Evolutionary conservation across 1,140 invertebrate species (phyloP).

Genomic region (Leptestheria dahalacensis): DNA sequence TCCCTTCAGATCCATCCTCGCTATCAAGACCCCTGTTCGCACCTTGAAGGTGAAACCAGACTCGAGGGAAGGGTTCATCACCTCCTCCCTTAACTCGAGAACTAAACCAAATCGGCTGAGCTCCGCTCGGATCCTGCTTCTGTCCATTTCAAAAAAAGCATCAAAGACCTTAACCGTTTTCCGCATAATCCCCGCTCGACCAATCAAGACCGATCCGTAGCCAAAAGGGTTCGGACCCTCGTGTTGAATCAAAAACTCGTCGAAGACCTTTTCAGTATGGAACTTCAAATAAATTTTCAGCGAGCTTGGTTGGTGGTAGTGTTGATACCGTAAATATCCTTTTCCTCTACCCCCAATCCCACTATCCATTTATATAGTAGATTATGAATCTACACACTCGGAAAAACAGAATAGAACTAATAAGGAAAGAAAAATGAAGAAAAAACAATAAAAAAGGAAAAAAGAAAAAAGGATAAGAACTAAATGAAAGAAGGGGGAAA

Average conservation of each 20-base stretch:
- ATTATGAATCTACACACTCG: too few relatives aligned
- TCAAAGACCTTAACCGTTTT: neutral
- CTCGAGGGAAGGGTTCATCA: neutral
- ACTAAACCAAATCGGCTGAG: neutral
- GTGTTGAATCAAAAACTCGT: neutral
- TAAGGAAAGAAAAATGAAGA: too few relatives aligned
- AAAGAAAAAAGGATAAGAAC: too few relatives aligned
- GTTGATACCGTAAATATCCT: neutral
- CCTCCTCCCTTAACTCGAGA: neutral
- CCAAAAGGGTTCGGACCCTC: neutral
- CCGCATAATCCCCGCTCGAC: neutral
- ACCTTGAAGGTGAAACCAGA: neutral
- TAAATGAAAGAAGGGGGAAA: too few relatives aligned
- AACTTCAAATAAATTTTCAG: neutral
- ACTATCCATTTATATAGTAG: neutral
- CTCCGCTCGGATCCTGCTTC: neutral
- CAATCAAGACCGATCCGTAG: neutral
- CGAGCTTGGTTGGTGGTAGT: neutral
- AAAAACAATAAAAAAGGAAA: too few relatives aligned
- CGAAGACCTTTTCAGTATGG: neutral
- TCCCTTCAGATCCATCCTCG: neutral
- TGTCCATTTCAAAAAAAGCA: neutral
- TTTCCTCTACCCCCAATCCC: neutral
- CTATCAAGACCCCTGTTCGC: neutral
- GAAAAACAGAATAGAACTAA: too few relatives aligned